Percentiles rank a stretch among this genome's conserved stretches.
Evolutionary conservation across 2,113 vertebrate genomes (phyloP).

Genomic region (Panurus biarmicus): DNA sequence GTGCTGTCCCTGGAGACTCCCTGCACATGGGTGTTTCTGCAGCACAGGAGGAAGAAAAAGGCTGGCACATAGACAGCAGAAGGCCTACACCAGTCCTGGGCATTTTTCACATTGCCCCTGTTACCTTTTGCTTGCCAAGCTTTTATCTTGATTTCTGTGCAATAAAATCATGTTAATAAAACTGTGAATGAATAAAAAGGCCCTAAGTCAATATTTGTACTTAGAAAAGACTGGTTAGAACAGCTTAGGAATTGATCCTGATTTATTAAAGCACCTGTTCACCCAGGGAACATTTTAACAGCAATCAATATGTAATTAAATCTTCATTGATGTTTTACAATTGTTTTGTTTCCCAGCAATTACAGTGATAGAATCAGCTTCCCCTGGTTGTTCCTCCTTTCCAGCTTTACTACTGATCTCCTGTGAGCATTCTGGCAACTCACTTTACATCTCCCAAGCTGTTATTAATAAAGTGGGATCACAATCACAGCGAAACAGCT

Average conservation of each 20-base stretch:
- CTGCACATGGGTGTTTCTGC: not conserved
- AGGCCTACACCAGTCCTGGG: not conserved
- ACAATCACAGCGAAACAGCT: not conserved
- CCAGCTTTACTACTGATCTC: not conserved
- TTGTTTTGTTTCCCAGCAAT: slow-evolving; percentile 50
- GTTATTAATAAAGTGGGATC: not conserved
- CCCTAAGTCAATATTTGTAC: slow-evolving; percentile 31
- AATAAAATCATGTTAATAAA: slow-evolving; percentile 51
- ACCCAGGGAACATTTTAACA: slow-evolving; percentile 41
- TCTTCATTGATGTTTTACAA: slow-evolving; percentile 48
- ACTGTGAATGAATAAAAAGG: slow-evolving; percentile 16
- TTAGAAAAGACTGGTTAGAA: slow-evolving; percentile 24
- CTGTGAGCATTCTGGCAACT: not conserved
- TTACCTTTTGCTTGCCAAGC: not conserved
- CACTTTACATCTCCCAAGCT: not conserved
- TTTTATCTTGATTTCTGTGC: slow-evolving; percentile 14
- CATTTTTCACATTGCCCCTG: not conserved
- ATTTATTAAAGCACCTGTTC: slow-evolving; percentile 55
- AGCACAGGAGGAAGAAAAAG: not conserved
- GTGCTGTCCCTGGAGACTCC: not conserved
- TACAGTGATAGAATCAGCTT: not conserved
- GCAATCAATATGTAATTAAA: slow-evolving; percentile 57
- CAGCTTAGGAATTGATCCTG: slow-evolving; percentile 47
- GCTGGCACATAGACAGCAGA: not conserved
- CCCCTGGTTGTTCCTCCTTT: not conserved